Evolutionary conservation across 2,888 invertebrate genomes (phyloP).

Genomic region (Linyphia triangularis): DNA sequence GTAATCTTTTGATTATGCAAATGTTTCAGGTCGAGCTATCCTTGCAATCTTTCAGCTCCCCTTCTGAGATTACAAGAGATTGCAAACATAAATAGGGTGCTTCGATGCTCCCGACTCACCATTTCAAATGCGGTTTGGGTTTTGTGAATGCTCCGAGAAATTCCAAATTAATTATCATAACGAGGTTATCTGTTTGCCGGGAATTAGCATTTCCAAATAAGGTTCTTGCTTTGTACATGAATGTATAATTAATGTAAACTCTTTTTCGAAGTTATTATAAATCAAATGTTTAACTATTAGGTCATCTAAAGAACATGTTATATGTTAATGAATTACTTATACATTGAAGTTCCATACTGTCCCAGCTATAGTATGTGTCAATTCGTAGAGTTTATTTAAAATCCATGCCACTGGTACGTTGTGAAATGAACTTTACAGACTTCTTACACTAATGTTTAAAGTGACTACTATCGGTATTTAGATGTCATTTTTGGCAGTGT

Average conservation of each 20-base stretch:
- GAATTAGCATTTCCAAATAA: neutral
- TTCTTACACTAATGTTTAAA: too few species aligned
- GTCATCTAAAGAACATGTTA: too few species aligned
- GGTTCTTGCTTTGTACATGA: neutral
- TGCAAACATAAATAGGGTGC: neutral
- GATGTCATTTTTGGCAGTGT: too few species aligned
- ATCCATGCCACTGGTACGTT: too few species aligned
- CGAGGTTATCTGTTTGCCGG: neutral
- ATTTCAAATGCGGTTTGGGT: neutral
- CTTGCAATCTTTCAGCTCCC: neutral
- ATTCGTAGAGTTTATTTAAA: too few species aligned
- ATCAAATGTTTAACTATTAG: too few species aligned
- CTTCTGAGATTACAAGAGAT: conserved; percentile 11
- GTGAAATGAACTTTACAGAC: too few species aligned
- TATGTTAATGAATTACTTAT: too few species aligned
- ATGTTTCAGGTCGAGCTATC: conserved; percentile 1
- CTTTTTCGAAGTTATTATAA: neutral
- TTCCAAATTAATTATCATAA: conserved; percentile 3
- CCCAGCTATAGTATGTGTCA: too few species aligned
- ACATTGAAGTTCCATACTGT: too few species aligned
- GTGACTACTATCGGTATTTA: too few species aligned
- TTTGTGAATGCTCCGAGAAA: neutral
- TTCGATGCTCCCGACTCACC: neutral
- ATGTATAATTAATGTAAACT: neutral
- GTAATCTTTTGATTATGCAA: conserved; percentile 36